Base-by-base conservation (phyloP, 2,888 invertebrate genomes). In the Orthosia gracilis region DNA sequence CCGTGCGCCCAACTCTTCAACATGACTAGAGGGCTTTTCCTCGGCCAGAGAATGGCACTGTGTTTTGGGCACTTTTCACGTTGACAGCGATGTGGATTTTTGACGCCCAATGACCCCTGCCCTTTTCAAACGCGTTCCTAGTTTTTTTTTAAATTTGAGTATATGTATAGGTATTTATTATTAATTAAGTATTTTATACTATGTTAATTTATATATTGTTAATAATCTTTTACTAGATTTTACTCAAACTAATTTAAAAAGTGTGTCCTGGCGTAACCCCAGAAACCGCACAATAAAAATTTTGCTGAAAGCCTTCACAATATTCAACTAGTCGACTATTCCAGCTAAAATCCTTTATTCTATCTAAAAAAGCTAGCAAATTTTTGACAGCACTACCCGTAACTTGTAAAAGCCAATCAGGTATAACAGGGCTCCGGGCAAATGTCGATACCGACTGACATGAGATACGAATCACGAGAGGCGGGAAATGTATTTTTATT, bases 331-430 rank as follows among this genome's bases (percentile, higher is more conserved):
- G 40, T 52, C 18, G 45, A 63, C 23, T n/a, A 74, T 80, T 57
- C 5, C 2, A 79, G 17, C 40, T 47, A 40, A 66, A 77, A 55
- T n/a, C 13, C 18, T 55, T 45, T 80, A 65, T 50, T 62, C 23
- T 11, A 64, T 23, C 11, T 21, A 47, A 58, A 83, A 80, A 58
- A 40, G 18, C 15, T 54, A 45, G 50, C 9, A n/a, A 58, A 26
- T 52, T 80, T 75, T 80, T 73, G 73, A 85, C 83, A 80, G 81
- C 88, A 92, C 91, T 91, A 90, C 88, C 90, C 92, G 92, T 93
- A 92, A 93, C 92, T 92, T 92, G 90, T 93, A 91, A 94, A 92
- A 93, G 92, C 92, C 93, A 93, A 94, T 94, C 94, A 92, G 87
- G 90, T 89, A 89, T 86, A 91, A 91, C 90, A 59, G 88, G 84